Conservation (phyloP, 37 sponge, comb jelly and placozoan species). For the Ephydatia muelleri region DNA sequence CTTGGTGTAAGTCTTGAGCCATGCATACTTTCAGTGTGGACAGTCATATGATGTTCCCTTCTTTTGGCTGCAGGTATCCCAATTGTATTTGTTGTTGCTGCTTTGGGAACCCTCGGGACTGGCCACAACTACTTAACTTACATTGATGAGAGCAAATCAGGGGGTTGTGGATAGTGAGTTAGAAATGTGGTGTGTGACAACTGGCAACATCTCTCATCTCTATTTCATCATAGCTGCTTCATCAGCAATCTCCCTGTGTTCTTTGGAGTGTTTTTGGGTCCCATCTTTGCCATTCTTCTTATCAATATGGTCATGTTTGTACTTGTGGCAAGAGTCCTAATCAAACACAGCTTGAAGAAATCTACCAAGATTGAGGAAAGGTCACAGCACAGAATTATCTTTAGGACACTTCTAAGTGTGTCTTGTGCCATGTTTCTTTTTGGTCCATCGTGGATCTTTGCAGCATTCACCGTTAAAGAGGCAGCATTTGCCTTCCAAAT, state of each 20-base stretch:
- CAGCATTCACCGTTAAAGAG: conserved; percentile 35
- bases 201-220: neutral
- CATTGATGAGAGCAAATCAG: neutral
- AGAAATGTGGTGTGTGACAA: neutral
- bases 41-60: neutral
- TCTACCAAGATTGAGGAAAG: neutral
- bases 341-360: conserved; percentile 29
- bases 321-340: conserved; percentile 24
- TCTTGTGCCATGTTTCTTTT: conserved; percentile 42
- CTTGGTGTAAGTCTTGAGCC: conserved; percentile 66
- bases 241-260: conserved; percentile 37
- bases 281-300: conserved; percentile 28
- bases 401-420: conserved; percentile 35
- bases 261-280: conserved; percentile 54
- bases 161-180: conserved; percentile 3
- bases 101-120: conserved; percentile 39
- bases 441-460: conserved; percentile 68
- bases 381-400: neutral
- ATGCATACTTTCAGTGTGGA: neutral
- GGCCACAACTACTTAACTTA: conserved; percentile 22
- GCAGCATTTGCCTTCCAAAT: conserved; percentile 37
- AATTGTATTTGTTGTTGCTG: conserved; percentile 26
- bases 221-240: conserved; percentile 44
- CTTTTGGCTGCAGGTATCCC: conserved; percentile 42
- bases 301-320: conserved; percentile 60